Percentiles rank a stretch among this genome's conserved stretches.
Conservation (phyloP, 2,888 invertebrate species). For the Machimus atricapillus region DNA sequence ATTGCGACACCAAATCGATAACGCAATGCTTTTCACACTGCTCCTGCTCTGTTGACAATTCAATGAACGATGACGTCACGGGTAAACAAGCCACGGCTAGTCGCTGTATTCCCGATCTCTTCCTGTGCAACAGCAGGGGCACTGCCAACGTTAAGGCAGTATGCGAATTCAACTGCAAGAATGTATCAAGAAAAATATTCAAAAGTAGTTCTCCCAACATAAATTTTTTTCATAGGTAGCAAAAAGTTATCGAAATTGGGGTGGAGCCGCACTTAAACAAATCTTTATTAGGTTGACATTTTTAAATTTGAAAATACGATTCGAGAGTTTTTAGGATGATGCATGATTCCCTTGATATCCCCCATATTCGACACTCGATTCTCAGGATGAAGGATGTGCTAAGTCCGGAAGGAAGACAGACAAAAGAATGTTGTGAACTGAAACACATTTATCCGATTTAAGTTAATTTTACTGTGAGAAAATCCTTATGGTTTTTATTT, state of each 20-base stretch:
- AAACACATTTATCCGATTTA: not conserved
- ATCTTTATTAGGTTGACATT: too few relatives aligned
- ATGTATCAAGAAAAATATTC: too few relatives aligned
- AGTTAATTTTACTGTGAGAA: not conserved
- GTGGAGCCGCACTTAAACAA: too few relatives aligned
- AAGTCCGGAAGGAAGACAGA: not conserved
- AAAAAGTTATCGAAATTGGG: too few relatives aligned
- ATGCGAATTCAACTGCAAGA: not conserved
- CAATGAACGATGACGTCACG: not conserved
- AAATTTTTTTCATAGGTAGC: too few relatives aligned
- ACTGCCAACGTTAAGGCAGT: not conserved
- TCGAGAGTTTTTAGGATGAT: not conserved
- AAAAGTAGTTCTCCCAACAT: too few relatives aligned
- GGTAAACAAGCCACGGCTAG: not conserved
- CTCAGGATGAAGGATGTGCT: not conserved
- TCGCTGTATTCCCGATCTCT: not conserved
- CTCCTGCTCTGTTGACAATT: not conserved
- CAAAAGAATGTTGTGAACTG: not conserved
- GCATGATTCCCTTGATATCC: not conserved
- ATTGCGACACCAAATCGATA: not conserved
- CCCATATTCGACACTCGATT: not conserved
- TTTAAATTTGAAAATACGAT: too few relatives aligned
- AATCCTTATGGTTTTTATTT: not conserved
- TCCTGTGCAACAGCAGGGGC: not conserved
- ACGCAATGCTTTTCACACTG: not conserved